Base-by-base conservation (phyloP, 1,140 invertebrate species). In the Goniozus legneri region DNA sequence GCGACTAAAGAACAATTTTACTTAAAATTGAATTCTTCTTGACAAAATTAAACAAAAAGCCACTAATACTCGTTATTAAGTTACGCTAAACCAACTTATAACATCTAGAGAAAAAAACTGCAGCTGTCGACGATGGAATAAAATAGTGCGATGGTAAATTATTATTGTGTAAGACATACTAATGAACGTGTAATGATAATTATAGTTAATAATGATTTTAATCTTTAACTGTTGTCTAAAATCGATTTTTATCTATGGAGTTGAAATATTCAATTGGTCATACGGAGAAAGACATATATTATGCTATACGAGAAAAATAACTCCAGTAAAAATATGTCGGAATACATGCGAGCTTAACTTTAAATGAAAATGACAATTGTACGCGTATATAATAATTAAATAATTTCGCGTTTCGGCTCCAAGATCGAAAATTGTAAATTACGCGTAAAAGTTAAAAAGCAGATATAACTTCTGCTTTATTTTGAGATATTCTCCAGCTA, bases 121-220 rank as follows among this genome's bases (percentile, higher is more conserved):
- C 50, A 55, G 55, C 53, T 54, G 61, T 65, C 54, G 39, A 62
- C 39, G 50, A 43, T 50, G 53, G 48, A 54, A 53, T 58, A 57
- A 69, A 65, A 62, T 69, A 65, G 56, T 60, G 63, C 55, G 56
- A 64, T 59, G 54, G 45, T 59, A 62, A 60, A 62, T 60, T 65
- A 62, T 63, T 65, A 65, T 60, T 58, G 54, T 59, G 48, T 68
- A 67, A 68, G 61, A 56, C 55, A 65, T 64, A 62, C 47, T 64
- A 67, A 67, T 67, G 54, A 50, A 64, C 61, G 61, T 62, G 63
- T 67, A 68, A 65, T 62, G 55, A 69, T 72, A 66, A 69, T 70
- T 72, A 67, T 67, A 70, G 69, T 72, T 72, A 72, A 59, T 71
- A 70, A 70, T 74, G 66, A 69, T 74, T 72, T 72, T 70, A 70